Base-by-base conservation (phyloP, 1,140 invertebrate species). In the Drosophila tani region DNA sequence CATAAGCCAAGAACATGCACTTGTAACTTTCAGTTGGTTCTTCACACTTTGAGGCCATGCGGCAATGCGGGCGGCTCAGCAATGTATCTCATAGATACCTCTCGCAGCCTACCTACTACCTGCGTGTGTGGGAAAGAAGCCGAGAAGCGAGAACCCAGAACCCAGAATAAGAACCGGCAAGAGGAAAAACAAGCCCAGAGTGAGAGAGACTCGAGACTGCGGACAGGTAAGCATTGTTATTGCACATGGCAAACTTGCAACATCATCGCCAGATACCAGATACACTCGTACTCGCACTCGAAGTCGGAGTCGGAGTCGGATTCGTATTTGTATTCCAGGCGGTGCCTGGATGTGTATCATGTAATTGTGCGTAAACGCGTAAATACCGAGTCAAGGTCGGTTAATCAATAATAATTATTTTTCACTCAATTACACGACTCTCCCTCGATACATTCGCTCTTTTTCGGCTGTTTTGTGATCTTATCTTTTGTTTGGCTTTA, bases 371-470 rank as follows among this genome's bases (percentile, higher is more conserved):
- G 85, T 90, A 81, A 88, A 83, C 70, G 84, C 80, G 84, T 88
- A 90, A 90, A 90, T 90, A 90, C 85, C 85, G 75, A 90, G 81
- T 90, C 85, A 90, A 90, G 85, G 85, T 90, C 85, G 85, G 85
- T 82, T 90, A 90, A 90, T 90, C 85, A 90, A 90, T 90, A 90
- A 90, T 82, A 79, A 90, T 90, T 90, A 90, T 90, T 90, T 90
- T 90, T 90, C 85, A 90, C 85, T 90, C 79, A 90, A 90, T 90
- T 90, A 90, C 70, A 80, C 78, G 47, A 65, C 74, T 60, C 67
- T 53, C 47, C 65, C 75, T 46, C 79, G 41, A 60, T 62, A 63
- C 64, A 56, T 58, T 73, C 38, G 67, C 67, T 45, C 66, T n/a
- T 50, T 73, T 73, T 73, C 45, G 69, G 35, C 40, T 56, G 35